These are phyloP conservation scores for Sycophila sp. DNA, from an alignment of 1,140 invertebrate species.

Conservation along the genomic window DNA sequence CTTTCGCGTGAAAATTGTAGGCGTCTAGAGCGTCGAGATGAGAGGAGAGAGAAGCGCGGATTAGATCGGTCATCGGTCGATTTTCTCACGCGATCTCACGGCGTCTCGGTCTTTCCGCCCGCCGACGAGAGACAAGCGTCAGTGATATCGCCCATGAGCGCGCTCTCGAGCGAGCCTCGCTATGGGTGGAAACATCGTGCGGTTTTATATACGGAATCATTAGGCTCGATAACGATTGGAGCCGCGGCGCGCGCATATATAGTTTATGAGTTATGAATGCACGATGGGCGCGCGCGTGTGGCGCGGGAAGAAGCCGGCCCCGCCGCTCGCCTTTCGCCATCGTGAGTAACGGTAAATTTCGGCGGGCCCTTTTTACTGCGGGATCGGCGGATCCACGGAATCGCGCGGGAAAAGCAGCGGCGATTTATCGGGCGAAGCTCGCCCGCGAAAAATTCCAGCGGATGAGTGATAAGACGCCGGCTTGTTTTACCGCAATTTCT, in stretches of 20 bases:
- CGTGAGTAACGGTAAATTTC: slow-evolving; percentile 34
- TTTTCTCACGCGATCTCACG: slow-evolving; percentile 34
- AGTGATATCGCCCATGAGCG: neutral
- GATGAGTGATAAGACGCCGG: no score
- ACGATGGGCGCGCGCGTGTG: neutral
- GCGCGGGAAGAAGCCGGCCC: no score
- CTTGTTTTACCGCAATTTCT: no score
- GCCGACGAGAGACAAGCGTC: neutral
- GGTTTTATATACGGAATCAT: slow-evolving; percentile 7
- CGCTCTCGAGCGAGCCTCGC: neutral
- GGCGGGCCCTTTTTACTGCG: no score
- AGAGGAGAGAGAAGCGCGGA: no score
- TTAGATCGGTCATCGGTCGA: slow-evolving; percentile 25
- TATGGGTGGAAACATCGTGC: neutral
- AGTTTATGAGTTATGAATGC: slow-evolving; percentile 23
- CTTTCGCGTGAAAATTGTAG: no score
- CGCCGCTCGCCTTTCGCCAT: no score
- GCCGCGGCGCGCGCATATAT: neutral
- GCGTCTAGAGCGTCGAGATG: no score
- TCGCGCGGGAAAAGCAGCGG: no score
- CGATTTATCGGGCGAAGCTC: no score
- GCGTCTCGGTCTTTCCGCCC: neutral
- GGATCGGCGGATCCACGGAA: no score
- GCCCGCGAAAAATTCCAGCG: no score
- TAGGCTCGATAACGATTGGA: slow-evolving; percentile 30